These are phyloP conservation scores for Hetaerina titia DNA, from an alignment of 2,888 invertebrate species.

Conservation along the genomic window DNA sequence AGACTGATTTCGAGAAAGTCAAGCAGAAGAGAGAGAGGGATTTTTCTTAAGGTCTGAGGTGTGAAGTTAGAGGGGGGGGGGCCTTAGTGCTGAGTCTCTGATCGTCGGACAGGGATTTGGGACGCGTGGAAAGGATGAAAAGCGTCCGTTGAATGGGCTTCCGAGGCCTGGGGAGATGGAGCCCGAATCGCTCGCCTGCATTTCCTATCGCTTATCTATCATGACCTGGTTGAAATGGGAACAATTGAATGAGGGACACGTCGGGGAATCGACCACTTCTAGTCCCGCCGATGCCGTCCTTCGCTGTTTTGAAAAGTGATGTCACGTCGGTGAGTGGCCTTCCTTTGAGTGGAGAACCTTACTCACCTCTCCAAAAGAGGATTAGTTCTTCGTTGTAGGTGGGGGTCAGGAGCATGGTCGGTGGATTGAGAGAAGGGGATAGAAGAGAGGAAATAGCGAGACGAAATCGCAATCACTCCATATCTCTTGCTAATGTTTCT, in stretches of 20 bases:
- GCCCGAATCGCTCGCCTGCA: background rate
- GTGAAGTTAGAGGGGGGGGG: too few relatives aligned
- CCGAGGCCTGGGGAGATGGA: background rate
- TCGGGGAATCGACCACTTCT: background rate
- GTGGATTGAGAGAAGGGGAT: background rate
- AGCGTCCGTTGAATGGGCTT: background rate
- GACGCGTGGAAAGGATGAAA: background rate
- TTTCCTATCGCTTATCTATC: background rate
- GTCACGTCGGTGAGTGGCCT: background rate
- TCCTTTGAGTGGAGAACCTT: background rate
- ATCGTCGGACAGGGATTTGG: too few relatives aligned
- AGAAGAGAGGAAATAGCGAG: background rate
- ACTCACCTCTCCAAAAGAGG: background rate
- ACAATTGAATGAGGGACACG: background rate
- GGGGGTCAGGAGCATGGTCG: background rate
- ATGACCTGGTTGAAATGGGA: background rate
- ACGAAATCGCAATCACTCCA: background rate
- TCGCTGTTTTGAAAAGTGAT: background rate
- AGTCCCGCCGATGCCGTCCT: background rate
- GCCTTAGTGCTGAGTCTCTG: too few relatives aligned
- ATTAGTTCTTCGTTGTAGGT: background rate
- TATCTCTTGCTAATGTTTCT: too few relatives aligned
- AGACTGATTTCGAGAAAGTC: too few relatives aligned
- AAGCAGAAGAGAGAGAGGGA: too few relatives aligned
- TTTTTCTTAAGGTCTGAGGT: too few relatives aligned